A percentile compares a stretch with the other conserved stretches of the same genome.
Conservation (phyloP, 2,113 vertebrate species). For the Sylvia atricapilla region DNA sequence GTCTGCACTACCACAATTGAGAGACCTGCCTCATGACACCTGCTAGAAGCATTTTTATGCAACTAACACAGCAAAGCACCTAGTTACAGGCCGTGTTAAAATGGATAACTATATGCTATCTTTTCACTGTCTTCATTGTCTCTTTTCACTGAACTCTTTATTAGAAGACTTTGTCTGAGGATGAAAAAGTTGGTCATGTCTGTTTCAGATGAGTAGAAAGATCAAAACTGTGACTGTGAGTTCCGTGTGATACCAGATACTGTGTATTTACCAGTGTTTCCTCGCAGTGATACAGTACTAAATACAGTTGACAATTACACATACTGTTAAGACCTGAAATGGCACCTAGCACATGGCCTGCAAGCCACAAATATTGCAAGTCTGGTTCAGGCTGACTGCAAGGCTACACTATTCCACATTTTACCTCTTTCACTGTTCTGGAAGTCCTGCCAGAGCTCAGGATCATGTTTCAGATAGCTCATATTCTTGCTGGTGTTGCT, state of each 20-base stretch:
- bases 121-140: background rate
- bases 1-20: background rate
- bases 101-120: background rate
- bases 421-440: background rate
- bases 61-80: background rate
- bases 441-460: background rate
- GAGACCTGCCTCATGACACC: background rate
- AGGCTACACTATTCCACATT: background rate
- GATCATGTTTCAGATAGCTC: background rate
- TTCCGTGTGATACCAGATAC: background rate
- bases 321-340: rapidly evolving
- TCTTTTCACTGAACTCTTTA: background rate
- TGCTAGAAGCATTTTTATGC: background rate
- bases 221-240: background rate
- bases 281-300: background rate
- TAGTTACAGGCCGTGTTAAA: background rate
- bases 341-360: rapidly evolving
- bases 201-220: background rate
- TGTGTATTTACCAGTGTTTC: background rate
- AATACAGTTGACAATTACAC: background rate
- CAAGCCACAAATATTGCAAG: background rate
- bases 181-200: background rate
- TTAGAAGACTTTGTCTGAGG: background rate
- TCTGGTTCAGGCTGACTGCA: background rate
- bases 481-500: background rate